Evolutionary conservation across 2,888 invertebrate genomes (phyloP).

Genomic region (Andrena flavipes): DNA sequence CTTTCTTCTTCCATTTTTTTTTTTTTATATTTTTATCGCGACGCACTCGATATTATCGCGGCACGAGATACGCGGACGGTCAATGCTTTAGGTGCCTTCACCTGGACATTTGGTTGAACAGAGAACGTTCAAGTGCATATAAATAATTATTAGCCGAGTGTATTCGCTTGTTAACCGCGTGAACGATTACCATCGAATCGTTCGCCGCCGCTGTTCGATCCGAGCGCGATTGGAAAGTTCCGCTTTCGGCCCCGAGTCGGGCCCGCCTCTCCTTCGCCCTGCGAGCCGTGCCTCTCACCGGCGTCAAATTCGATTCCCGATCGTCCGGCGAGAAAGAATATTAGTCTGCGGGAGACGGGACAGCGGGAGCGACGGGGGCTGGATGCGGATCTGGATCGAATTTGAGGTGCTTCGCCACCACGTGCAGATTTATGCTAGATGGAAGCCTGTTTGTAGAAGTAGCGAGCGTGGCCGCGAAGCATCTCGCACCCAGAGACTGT

Average conservation of each 20-base stretch:
- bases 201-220: constrained; percentile 12
- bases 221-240: constrained; percentile 7
- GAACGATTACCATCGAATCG: constrained; percentile 7
- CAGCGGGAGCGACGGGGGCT: constrained; percentile 8
- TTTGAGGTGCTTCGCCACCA: constrained; percentile 21
- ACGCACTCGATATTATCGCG: constrained; percentile 34
- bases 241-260: not conserved
- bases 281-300: constrained; percentile 1
- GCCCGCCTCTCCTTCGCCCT: not conserved
- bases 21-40: constrained; percentile 10
- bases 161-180: constrained; percentile 1
- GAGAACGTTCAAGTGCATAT: constrained; percentile 27
- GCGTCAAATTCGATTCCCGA: not conserved
- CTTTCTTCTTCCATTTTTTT: constrained; percentile 39
- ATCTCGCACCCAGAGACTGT: constrained; percentile 17
- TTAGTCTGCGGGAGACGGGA: not conserved
- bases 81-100: constrained; percentile 71
- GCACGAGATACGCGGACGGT: constrained; percentile 57
- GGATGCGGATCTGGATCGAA: not conserved
- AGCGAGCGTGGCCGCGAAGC: constrained; percentile 17
- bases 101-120: constrained; percentile 51
- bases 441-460: not conserved
- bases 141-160: constrained; percentile 4
- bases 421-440: constrained; percentile 4
- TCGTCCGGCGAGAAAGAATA: not conserved